These are phyloP conservation scores for Malurus cyaneus DNA, from an alignment of 2,113 vertebrate species.

Conservation along the genomic window DNA sequence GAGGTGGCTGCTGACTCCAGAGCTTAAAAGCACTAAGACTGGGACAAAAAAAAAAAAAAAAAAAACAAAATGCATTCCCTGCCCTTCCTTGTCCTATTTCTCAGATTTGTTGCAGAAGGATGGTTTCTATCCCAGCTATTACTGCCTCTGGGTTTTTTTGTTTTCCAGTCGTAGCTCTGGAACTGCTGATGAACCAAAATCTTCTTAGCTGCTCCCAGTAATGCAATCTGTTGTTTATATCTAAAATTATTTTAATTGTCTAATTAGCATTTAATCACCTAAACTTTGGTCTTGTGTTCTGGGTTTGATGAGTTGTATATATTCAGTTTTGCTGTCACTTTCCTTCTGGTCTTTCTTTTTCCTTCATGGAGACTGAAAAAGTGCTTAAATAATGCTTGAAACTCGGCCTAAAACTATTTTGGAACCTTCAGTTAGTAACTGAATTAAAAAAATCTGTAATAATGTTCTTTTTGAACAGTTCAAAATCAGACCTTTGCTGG, in stretches of 20 bases:
- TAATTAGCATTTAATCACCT: constrained; percentile 48
- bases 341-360: not conserved
- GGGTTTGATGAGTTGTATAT: not conserved
- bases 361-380: not conserved
- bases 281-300: not conserved
- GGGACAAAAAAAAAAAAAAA: not conserved
- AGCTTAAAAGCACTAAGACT: not conserved
- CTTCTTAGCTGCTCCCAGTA: not conserved
- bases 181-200: constrained; percentile 35
- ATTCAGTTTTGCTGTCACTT: not conserved
- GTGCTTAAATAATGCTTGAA: not conserved
- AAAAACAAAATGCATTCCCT: not conserved
- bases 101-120: not conserved
- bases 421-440: not conserved
- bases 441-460: not conserved
- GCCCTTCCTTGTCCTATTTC: not conserved
- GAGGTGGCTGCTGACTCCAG: not conserved
- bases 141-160: not conserved
- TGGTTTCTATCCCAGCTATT: not conserved
- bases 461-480: not conserved
- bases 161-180: not conserved
- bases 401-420: not conserved
- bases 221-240: constrained; percentile 44
- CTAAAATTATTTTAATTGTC: constrained; percentile 47
- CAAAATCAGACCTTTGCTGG: not conserved